phyloP scores from a whole-genome alignment of 2,888 invertebrate genomes.

The Lampropteryx suffumata region DNA sequence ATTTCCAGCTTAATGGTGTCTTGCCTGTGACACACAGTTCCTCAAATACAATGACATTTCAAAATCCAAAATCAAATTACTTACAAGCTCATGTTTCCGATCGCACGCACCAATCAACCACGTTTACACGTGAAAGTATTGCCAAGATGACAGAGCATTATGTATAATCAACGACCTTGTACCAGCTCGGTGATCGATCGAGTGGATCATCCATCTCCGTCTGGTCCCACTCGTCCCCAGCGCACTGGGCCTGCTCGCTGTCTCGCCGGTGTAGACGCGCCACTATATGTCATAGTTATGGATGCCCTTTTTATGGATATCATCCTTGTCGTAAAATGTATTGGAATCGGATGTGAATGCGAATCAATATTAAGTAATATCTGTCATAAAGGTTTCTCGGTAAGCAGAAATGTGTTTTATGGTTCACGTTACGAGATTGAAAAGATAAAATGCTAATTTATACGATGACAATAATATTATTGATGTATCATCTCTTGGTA shows the following conservation, averaged over 20 bases:
- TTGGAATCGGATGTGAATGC: constrained; percentile 20
- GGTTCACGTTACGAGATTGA: constrained; percentile 12
- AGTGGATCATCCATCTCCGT: constrained; percentile 30
- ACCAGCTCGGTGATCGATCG: constrained; percentile 30
- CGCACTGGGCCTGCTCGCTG: constrained; percentile 33
- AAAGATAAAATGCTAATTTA: constrained; percentile 13
- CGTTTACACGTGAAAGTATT: constrained; percentile 6
- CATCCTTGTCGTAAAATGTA: constrained; percentile 28
- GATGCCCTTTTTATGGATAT: constrained; percentile 28
- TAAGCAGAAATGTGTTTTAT: constrained; percentile 24
- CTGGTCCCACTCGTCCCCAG: constrained; percentile 11
- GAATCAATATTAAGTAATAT: constrained; percentile 25
- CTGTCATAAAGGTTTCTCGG: constrained; percentile 17
- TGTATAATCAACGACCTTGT: constrained; percentile 11
- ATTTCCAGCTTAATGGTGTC: too few species aligned
- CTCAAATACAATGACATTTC: too few species aligned
- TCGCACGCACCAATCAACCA: background rate
- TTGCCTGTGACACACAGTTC: too few species aligned
- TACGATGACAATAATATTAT: constrained; percentile 2
- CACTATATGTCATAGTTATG: constrained; percentile 27
- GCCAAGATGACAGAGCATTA: constrained; percentile 11
- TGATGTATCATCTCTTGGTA: too few species aligned
- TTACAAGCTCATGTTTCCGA: background rate
- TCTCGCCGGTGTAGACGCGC: constrained; percentile 20
- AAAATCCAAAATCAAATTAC: background rate